Evolutionary conservation across 2,797 vertebrate genomes (phyloP), one percentile per base, ranked within the genome.

Genomic region (Ctenochaetus hawaiiensis): DNA sequence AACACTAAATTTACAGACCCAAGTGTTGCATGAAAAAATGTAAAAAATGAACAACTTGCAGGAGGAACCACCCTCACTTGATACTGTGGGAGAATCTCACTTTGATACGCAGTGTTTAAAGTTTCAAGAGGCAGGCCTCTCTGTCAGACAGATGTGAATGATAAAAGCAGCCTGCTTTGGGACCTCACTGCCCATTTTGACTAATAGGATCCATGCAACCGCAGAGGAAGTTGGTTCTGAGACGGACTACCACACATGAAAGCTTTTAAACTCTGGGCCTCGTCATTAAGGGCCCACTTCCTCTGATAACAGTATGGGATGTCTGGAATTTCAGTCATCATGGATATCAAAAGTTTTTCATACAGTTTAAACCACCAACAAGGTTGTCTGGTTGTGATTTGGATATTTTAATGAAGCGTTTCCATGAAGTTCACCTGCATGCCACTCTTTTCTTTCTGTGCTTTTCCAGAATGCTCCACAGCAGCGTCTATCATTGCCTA

Each of bases 201-300:
- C 81, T 93, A 92, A 93, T 90, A 67, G 70, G 77, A 88, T 84
- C 86, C 83, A 84, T 90, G 75, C 71, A 78, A 77, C 83, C 87
- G 8, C 89, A 92, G 72, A 85, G 92, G 91, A 93, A 92, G 89
- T 71, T 51, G 75, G 14, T 89, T 75, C 73, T 77, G 56, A 75
- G 66, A 84, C 69, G 20, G 48, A 76, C 73, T 26, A 57, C 80
- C 51, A 54, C 79, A 80, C 75, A 82, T 82, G 68, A 91, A 90
- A 86, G 72, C 78, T 67, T 90, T 88, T 77, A 51, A 91, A 62
- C 83, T 78, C 80, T 6, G 72, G 81, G 77, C 83, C 72, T 74
- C 17, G 0, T 62, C 59, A 66, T 79, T 84, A 73, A 87, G 64
- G 60, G 75, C 64, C 65, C 68, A 77, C 86, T 91, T 92, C 90